Conservation (phyloP, 2,888 invertebrate genomes). For the Chaetogeoica ovagalla region DNA sequence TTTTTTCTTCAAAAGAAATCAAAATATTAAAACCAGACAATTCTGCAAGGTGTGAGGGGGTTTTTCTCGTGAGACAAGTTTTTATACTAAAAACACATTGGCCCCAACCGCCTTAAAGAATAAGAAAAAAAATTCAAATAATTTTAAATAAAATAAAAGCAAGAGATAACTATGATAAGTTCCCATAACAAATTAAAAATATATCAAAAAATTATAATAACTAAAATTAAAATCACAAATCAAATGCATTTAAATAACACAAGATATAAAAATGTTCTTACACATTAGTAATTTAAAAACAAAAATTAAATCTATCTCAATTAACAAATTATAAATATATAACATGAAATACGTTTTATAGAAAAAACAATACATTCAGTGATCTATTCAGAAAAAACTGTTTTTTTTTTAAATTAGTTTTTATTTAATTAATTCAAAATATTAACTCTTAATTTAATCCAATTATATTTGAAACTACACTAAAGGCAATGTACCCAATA, state of each 20-base stretch:
- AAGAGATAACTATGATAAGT: not conserved
- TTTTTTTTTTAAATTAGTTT: not conserved
- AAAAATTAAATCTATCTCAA: slow-evolving; percentile 22
- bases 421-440: not conserved
- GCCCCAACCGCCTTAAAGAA: not conserved
- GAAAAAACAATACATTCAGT: not conserved
- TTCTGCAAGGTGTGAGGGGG: too few species aligned
- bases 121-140: not conserved
- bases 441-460: not conserved
- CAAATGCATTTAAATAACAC: slow-evolving; percentile 31
- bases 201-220: not conserved
- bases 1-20: too few species aligned
- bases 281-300: slow-evolving; percentile 1
- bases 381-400: not conserved
- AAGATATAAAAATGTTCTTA: slow-evolving; percentile 3
- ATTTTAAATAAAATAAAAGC: slow-evolving; percentile 1
- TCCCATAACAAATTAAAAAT: slow-evolving; percentile 9
- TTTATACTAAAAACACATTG: too few species aligned
- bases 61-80: too few species aligned
- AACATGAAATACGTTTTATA: slow-evolving; percentile 8
- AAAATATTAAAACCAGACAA: too few species aligned
- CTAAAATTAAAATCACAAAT: slow-evolving; percentile 46
- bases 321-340: slow-evolving; percentile 10
- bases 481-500: not conserved
- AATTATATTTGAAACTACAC: not conserved